Percentiles rank a stretch among this genome's conserved stretches.
phyloP scores from a whole-genome alignment of 2,113 vertebrate species.

The Pao palembangensis region DNA sequence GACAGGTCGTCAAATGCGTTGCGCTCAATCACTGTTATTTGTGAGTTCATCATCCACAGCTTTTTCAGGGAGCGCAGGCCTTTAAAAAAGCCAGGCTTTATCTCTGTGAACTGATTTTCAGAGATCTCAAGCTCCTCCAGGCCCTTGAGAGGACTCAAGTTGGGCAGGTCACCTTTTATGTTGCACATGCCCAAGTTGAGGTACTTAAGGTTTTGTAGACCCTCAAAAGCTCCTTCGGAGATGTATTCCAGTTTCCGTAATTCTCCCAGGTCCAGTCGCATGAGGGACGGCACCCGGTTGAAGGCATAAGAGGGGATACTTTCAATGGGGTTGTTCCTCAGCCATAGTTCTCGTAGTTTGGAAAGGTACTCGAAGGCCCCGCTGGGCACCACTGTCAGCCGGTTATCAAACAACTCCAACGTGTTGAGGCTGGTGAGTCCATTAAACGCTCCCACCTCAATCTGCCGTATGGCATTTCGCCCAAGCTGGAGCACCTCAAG shows the following conservation, averaged over 20 bases:
- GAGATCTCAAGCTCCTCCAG: conserved; percentile 98
- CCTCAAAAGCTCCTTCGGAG: conserved; percentile 97
- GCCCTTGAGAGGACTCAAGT: conserved; percentile 87
- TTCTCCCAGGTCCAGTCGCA: conserved; percentile 95
- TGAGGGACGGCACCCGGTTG: conserved; percentile 95
- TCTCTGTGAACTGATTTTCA: conserved; percentile 89
- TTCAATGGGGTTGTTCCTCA: conserved; percentile 98
- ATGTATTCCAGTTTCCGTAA: conserved; percentile 95
- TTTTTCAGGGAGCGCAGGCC: conserved; percentile 91
- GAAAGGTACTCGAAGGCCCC: conserved; percentile 98
- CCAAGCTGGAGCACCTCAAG: conserved; percentile 97
- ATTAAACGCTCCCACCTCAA: conserved; percentile 98
- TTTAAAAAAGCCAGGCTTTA: conserved; percentile 90
- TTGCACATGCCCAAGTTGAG: conserved; percentile 98
- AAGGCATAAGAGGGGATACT: conserved; percentile 98
- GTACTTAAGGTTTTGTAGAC: conserved; percentile 96
- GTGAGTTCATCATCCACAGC: conserved; percentile 98
- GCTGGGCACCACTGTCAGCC: conserved; percentile 94
- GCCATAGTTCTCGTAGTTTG: conserved; percentile 94
- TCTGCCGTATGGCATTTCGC: conserved; percentile 93
- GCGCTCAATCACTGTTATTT: conserved; percentile 88
- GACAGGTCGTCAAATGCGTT: conserved; percentile 94
- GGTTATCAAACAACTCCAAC: conserved; percentile 96
- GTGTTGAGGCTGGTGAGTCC: conserved; percentile 96
- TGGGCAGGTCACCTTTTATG: conserved; percentile 92